Base-by-base conservation (phyloP, 2,888 invertebrate genomes). In the Tachina lurida region DNA sequence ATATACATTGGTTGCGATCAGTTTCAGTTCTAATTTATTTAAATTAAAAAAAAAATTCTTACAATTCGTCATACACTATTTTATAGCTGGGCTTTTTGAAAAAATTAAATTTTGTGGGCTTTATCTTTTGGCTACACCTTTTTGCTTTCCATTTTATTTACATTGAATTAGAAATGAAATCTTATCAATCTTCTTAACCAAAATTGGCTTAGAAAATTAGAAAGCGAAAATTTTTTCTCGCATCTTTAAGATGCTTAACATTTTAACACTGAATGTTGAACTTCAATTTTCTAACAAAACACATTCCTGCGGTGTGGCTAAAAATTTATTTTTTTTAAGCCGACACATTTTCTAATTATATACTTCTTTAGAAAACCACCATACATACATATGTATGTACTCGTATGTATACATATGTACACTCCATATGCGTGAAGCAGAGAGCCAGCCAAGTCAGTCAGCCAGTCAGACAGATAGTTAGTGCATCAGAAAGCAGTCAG, bases 181-280 rank as follows among this genome's bases (percentile, higher is more conserved):
- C 63, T 67, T 2, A 7, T 12, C 17, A 60, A 73, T 73, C 71
- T 77, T 77, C 65, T 83, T 71, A 71, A 19, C 31, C 68, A 60
- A 84, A 73, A 73, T 73, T 68, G 77, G 62, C 71, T 60, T 79
- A 68, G 43, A 79, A 76, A 85, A 85, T 79, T 86, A 87, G 87
- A 87, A 87, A 87, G 87, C 87, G 87, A 87, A 87, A 87, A 86
- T 79, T 60, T 80, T 43, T 65, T 45, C 63, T 62, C n/a, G 60
- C 31, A 54, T 43, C 22, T 62, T 60, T 65, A 85, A 82, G 83
- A 79, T 80, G 74, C 79, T 80, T 83, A 82, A 70, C 54, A 73
- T 52, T 62, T 79, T 58, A 60, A 71, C 67, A 84, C 63, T 52
- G 19, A 43, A 71, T 15, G 58, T 12, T 78, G 67, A 67, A 65